Evolutionary conservation across 2,888 invertebrate genomes (phyloP), one percentile per base, ranked within the genome.

Genomic region (Monoplex corrugatus): DNA sequence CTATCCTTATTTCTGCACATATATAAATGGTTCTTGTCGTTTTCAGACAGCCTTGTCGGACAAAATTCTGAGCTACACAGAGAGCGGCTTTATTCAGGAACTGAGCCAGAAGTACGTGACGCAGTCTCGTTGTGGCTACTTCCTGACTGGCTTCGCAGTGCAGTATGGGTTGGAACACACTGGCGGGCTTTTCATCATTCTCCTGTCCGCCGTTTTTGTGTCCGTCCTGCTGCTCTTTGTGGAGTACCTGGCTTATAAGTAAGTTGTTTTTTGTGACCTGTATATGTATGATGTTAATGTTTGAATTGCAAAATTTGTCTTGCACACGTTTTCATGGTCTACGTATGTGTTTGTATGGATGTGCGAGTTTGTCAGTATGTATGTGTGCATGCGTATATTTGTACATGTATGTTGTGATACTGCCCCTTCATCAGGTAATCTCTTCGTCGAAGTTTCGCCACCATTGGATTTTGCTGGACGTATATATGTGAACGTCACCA

Each of bases 171-270:
- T 94, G 75, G 92, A 93, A 23, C 94, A 94, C 89, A 95, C 94
- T 2, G 94, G 92, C 1, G 95, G 95, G 0, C 91, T 95, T 45
- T 95, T 95, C 89, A 91, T 94, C 45, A 93, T 95, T 86, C 91
- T 95, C n/a, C 87, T 94, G n/a, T 93, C 94, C 0, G 94, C 95
- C 8, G 91, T 95, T 44, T 92, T 93, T 28, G 86, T 94, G 28
- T 93, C 95, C 13, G 89, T 95, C 44, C 96, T 98, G 68, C 98
- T 98, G 94, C 97, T 98, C 93, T 96, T 98, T 89, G 97, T 98
- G 88, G 98, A 98, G 95, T 98, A 98, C 96, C 96, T 98, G 93
- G 98, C 98, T 96, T 99, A 98, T 96, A 98, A 98, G 95, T 98
- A 98, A 96, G 97, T n/a, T n/a, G n/a, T n/a, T 45, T 50, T 50